Conservation (phyloP, 2,797 vertebrate species). For the Margarornis squamiger region DNA sequence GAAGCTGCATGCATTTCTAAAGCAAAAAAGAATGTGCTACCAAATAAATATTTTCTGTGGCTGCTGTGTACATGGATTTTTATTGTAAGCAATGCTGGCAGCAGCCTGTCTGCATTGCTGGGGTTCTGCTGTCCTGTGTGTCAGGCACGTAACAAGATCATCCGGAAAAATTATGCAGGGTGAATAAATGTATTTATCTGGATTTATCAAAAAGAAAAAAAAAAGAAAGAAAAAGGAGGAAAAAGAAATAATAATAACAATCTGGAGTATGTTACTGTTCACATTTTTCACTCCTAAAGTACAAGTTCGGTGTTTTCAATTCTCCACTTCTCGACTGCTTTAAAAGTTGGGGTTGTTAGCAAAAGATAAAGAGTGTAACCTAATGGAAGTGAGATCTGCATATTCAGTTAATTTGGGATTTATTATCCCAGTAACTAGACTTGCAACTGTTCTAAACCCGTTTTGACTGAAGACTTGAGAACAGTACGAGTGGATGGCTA, state of each 20-base stretch:
- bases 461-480: constrained; percentile 71
- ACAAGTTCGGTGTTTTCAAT: constrained; percentile 54
- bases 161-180: neutral
- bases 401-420: constrained; percentile 75
- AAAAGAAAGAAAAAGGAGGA: accelerated
- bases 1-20: constrained; percentile 12
- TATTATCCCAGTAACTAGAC: constrained; percentile 78
- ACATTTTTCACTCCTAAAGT: constrained; percentile 22
- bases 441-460: constrained; percentile 76
- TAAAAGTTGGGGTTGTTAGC: constrained; percentile 60
- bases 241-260: neutral
- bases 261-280: neutral
- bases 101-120: constrained; percentile 4
- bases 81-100: constrained; percentile 8
- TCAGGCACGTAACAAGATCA: constrained; percentile 23
- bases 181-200: neutral
- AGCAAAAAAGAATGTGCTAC: constrained; percentile 34
- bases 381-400: constrained; percentile 68
- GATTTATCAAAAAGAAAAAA: neutral
- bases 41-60: constrained; percentile 50
- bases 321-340: constrained; percentile 32
- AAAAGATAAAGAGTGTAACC: constrained; percentile 67
- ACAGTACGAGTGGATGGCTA: constrained; percentile 72
- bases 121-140: constrained; percentile 3
- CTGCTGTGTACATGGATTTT: constrained; percentile 47